Evolutionary conservation across 2,797 vertebrate genomes (phyloP).

Genomic region (Paguma larvata): DNA sequence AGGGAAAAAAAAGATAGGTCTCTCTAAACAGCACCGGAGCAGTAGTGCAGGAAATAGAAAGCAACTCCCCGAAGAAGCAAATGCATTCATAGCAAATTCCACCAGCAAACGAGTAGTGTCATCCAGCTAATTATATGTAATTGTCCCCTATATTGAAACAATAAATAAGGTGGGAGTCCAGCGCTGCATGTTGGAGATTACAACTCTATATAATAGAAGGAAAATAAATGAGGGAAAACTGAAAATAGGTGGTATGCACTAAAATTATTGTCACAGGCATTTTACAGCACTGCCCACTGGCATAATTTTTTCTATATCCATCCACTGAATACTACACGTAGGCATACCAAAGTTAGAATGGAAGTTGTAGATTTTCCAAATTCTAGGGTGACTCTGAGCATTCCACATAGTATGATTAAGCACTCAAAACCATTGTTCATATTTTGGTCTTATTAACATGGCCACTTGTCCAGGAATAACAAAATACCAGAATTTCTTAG

Average conservation of each 20-base stretch:
- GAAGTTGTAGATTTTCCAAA: not conserved
- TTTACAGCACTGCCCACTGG: not conserved
- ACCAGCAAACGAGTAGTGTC: slow-evolving; percentile 86
- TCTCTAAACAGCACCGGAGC: slow-evolving; percentile 86
- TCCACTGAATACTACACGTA: not conserved
- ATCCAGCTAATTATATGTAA: slow-evolving; percentile 91
- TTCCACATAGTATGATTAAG: not conserved
- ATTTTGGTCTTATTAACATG: not conserved
- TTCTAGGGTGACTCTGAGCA: not conserved
- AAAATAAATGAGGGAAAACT: slow-evolving; percentile 75
- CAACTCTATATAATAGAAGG: slow-evolving; percentile 75
- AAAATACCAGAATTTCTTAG: not conserved
- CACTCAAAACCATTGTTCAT: not conserved
- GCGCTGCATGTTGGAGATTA: slow-evolving; percentile 84
- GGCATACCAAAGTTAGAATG: not conserved
- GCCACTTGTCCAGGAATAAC: not conserved
- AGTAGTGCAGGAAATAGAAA: slow-evolving; percentile 90
- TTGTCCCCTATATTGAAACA: slow-evolving; percentile 89
- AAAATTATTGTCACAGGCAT: slow-evolving; percentile 38
- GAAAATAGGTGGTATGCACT: slow-evolving; percentile 58
- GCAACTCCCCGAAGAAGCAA: slow-evolving; percentile 88
- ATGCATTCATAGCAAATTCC: slow-evolving; percentile 87
- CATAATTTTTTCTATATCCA: not conserved
- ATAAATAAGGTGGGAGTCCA: slow-evolving; percentile 88
- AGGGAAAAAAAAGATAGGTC: slow-evolving; percentile 74